Evolutionary conservation across 2,888 invertebrate genomes (phyloP), one percentile per base, ranked within the genome.

Genomic region (Pristionchus entomophagus): DNA sequence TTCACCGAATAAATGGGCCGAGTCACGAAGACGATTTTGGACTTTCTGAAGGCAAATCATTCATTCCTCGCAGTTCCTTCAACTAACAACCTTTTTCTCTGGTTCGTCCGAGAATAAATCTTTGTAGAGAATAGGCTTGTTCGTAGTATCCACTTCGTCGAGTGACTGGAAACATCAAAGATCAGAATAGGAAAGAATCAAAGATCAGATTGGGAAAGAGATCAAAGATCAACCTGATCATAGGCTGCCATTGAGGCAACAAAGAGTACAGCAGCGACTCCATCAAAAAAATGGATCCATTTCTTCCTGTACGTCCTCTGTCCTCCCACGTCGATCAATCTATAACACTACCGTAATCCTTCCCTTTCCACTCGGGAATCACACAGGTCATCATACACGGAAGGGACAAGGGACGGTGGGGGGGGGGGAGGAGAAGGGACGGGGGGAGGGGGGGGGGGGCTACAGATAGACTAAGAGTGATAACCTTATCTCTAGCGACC

Each of bases 241-340:
- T 88, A 89, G 1, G 87, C 88, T 1, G 88, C 80, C 82, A 88
- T 45, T 0, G 89, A 88, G 8, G 87, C 86, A 12, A 88, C 86
- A 73, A 89, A 89, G 84, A 88, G 87, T 14, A 89, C 89, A 2
- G 88, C 88, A 3, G 88, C 87, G 29, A 89, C 89, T 8, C 87
- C 88, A 45, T 89, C 89, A 82, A 89, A 89, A 78, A 88, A 89
- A 49, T 89, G 89, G 29, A 89, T 89, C 89, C 89, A 89, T 73
- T 89, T 89, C 35, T 88, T 87, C 19, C 88, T 86, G 38, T 89
- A 88, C 2, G 89, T 88, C 41, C 87, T 85, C 65, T 89, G 89
- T 14, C 89, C 89, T 35, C 89, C 89, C 17, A 89, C 88, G 80
- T 89, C 89, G 84, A 89, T 89, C 2, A 89, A 53, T 35, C 88